phyloP scores from a whole-genome alignment of 1,140 invertebrate genomes.

The Proales similis region DNA sequence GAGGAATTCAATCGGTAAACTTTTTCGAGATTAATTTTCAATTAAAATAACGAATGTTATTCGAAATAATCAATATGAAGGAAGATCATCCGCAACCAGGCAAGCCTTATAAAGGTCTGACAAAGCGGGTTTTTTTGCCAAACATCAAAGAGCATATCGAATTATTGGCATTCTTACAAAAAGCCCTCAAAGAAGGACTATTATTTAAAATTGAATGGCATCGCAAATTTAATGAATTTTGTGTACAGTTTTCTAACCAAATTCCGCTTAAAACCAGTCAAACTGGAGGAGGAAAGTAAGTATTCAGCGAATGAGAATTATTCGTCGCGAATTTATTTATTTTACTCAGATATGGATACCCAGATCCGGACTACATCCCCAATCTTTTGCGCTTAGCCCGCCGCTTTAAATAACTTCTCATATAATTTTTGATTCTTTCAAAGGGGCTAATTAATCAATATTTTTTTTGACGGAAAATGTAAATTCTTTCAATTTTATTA shows the following conservation, averaged over 20 bases:
- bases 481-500: neutral
- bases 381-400: constrained; percentile 13
- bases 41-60: too few species aligned
- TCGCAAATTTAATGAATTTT: neutral
- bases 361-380: constrained; percentile 11
- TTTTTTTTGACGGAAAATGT: neutral
- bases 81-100: constrained; percentile 23
- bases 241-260: constrained; percentile 7
- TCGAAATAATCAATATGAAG: too few species aligned
- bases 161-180: constrained; percentile 13
- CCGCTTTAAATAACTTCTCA: neutral
- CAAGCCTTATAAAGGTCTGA: constrained; percentile 12
- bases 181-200: constrained; percentile 7
- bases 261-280: constrained; percentile 18
- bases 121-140: constrained; percentile 14
- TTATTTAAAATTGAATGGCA: constrained; percentile 28
- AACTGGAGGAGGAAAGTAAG: constrained; percentile 7
- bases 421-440: neutral
- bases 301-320: too few species aligned
- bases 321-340: too few species aligned
- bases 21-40: too few species aligned
- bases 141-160: constrained; percentile 34
- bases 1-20: constrained; percentile 21
- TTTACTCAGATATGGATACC: constrained; percentile 34
- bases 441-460: neutral